These are phyloP conservation scores for Epinotia ramella DNA, from an alignment of 2,888 invertebrate genomes.

Conservation along the genomic window DNA sequence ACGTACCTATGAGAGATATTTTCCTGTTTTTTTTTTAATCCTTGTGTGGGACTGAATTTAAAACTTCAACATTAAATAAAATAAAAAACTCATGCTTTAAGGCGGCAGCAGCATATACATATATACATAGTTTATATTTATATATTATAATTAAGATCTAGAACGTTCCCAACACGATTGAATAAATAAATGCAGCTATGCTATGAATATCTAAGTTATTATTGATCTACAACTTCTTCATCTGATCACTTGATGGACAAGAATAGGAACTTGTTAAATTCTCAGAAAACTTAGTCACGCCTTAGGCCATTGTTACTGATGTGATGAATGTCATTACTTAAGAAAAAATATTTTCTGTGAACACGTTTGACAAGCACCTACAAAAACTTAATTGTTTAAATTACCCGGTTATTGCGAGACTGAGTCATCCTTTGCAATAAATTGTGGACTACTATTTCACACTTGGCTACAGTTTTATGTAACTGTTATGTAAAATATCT, in stretches of 20 bases:
- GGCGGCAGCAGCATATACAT: no score
- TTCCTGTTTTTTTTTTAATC: no score
- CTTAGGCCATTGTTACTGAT: constrained; percentile 19
- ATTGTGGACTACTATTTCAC: not conserved
- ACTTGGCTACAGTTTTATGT: not conserved
- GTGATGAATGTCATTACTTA: constrained; percentile 15
- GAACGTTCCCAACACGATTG: no score
- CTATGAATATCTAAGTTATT: no score
- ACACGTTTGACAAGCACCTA: constrained; percentile 13
- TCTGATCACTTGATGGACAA: not conserved
- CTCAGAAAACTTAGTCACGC: constrained; percentile 9
- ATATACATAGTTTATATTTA: no score
- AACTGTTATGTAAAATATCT: constrained; percentile 7
- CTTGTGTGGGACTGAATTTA: no score
- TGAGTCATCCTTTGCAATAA: constrained; percentile 26
- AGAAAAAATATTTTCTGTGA: constrained; percentile 24
- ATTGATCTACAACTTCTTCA: not conserved
- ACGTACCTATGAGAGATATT: no score
- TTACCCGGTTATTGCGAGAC: constrained; percentile 1
- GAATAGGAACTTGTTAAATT: constrained; percentile 7
- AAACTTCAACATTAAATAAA: no score
- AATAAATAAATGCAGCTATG: no score
- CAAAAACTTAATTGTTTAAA: constrained; percentile 28
- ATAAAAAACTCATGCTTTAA: no score
- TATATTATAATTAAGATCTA: no score